Evolutionary conservation across 2,113 vertebrate species (phyloP), one percentile per base, ranked within the genome.

Genomic region (Lampris megalopsis): DNA sequence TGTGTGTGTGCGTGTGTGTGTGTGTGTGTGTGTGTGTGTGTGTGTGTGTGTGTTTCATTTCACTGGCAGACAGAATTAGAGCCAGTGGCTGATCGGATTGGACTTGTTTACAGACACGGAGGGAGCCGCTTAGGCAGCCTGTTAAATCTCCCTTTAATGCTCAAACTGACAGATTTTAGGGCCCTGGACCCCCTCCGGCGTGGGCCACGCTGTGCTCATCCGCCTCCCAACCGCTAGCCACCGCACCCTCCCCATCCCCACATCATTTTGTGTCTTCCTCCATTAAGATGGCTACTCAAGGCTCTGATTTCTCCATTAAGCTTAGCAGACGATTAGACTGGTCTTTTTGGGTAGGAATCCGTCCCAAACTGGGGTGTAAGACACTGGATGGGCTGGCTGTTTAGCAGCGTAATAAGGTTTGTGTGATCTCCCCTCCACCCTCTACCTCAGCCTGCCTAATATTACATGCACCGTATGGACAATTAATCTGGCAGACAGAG

Each of bases 131-230:
- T 92, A 93, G 71, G 89, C 92, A 84, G 90, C 87, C 88, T 90
- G 92, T 90, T 95, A 95, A 96, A 95, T 93, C 95, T 91, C 71
- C 88, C 94, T 92, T 93, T 94, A 95, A 94, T 93, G 93, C 92
- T 91, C 93, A 94, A 94, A 94, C 92, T 73, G n/a, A 70, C 94
- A 94, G 94, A 94, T 94, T 95, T 94, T 91, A 88, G 87, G 71
- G 89, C 81, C 79, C 75, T 83, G 90, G 80, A 88, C 85, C 88
- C 79, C 88, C 87, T 78, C 75, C 68, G 87, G 83, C 48, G 80
- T 47, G 35, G 78, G 65, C 82, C 75, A 76, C 72, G 67, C 75
- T 72, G 52, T 54, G 53, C 53, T 61, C 70, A 40, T 50, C 40
- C 68, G 40, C 54, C 68, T 72, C 80, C 71, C 54, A 50, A 37